Conservation (phyloP, 2,113 vertebrate genomes). For the Raphicerus campestris region DNA sequence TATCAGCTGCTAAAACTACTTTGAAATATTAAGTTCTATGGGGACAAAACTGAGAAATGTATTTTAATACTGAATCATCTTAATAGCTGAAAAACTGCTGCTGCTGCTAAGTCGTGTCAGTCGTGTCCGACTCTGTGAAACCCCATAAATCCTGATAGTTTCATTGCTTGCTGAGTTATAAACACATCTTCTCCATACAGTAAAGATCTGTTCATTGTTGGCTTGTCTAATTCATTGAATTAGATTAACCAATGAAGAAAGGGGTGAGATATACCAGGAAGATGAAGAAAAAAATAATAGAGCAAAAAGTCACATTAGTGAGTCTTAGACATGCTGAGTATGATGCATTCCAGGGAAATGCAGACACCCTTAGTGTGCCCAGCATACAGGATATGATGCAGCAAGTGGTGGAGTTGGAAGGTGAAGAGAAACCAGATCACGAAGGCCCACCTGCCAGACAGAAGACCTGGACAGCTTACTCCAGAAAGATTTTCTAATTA, state of each 20-base stretch:
- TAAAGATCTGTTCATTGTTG: neutral
- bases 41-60: neutral
- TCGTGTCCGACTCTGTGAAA: neutral
- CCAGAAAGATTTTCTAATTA: neutral
- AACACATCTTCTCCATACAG: neutral
- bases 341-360: neutral
- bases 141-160: neutral
- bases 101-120: neutral
- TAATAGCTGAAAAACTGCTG: neutral
- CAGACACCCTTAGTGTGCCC: neutral
- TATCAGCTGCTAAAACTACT: neutral
- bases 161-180: neutral
- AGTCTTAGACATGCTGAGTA: neutral
- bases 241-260: neutral
- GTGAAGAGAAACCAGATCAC: rapidly evolving
- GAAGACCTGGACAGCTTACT: neutral
- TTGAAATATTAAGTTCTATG: neutral
- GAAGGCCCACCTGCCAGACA: neutral
- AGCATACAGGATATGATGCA: too few relatives aligned
- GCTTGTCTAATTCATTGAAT: neutral
- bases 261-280: neutral
- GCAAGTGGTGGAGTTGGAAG: neutral
- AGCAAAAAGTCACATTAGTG: neutral
- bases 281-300: neutral
- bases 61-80: neutral